Conservation (phyloP, 2,888 invertebrate genomes). For the Malthinus seriepunctatus region DNA sequence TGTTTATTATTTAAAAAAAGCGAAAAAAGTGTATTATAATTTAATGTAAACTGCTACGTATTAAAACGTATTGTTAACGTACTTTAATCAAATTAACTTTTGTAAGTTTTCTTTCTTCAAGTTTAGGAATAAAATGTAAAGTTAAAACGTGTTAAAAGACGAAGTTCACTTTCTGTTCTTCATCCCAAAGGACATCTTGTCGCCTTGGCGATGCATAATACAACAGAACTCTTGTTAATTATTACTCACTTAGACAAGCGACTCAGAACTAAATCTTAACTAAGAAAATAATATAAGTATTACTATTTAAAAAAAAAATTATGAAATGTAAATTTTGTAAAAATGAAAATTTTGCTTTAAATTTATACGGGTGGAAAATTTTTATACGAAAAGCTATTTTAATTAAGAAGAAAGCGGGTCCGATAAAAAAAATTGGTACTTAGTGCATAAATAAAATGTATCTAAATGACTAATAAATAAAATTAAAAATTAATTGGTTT, state of each 20-base stretch:
- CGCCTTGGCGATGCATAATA: slow-evolving; percentile 45
- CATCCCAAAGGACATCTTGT: slow-evolving; percentile 42
- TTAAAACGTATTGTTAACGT: slow-evolving; percentile 9
- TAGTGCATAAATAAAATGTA: slow-evolving; percentile 32
- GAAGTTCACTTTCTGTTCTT: slow-evolving; percentile 31
- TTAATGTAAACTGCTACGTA: background rate
- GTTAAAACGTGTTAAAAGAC: slow-evolving; percentile 39
- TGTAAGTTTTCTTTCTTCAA: slow-evolving; percentile 21
- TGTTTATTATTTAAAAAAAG: background rate
- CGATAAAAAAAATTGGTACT: slow-evolving; percentile 22
- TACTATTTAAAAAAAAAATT: background rate
- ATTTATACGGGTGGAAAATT: no score
- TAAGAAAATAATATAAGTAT: slow-evolving; percentile 38
- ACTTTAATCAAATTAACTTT: slow-evolving; percentile 26
- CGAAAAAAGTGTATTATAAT: background rate
- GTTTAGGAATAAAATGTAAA: slow-evolving; percentile 34
- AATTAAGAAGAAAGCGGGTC: background rate
- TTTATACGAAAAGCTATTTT: background rate
- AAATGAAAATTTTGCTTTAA: no score
- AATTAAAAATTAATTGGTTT: slow-evolving; percentile 32
- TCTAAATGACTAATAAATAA: slow-evolving; percentile 31
- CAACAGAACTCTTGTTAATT: slow-evolving; percentile 41
- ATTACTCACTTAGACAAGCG: slow-evolving; percentile 40
- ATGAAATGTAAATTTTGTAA: no score
- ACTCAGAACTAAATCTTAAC: slow-evolving; percentile 43